A percentile compares a stretch with the other conserved stretches of the same genome.
Evolutionary conservation across 2,797 vertebrate genomes (phyloP).

Genomic region (Lepus oiostolus): DNA sequence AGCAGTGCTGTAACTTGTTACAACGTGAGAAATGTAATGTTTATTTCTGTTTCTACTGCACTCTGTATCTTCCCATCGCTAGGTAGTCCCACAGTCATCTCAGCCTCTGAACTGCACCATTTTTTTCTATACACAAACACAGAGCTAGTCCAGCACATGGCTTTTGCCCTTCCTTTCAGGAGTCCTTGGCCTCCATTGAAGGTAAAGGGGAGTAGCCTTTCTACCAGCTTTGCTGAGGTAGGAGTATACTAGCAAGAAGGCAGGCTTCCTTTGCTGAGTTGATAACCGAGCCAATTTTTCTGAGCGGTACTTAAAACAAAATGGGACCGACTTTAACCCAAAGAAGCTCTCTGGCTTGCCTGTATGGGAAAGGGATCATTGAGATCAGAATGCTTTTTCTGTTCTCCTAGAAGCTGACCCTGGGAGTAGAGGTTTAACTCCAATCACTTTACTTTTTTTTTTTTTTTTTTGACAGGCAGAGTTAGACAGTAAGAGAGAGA

Average conservation of each 20-base stretch:
- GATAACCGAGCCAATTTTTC: constrained; percentile 23
- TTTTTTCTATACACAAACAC: not conserved
- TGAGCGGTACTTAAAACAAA: constrained; percentile 11
- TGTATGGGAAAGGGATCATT: not conserved
- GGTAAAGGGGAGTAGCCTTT: constrained; percentile 96
- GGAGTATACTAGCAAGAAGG: not conserved
- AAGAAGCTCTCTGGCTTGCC: constrained; percentile 19
- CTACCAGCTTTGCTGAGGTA: not conserved
- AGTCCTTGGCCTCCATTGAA: constrained; percentile 95
- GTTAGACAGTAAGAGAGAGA: no score
- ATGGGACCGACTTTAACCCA: constrained; percentile 13
- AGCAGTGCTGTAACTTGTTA: constrained; percentile 93
- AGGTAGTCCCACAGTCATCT: constrained; percentile 43
- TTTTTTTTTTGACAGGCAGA: no score
- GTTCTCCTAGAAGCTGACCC: constrained; percentile 27
- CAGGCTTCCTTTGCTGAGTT: constrained; percentile 27
- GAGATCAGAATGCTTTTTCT: constrained; percentile 31
- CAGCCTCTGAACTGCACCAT: not conserved
- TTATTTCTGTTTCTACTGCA: constrained; percentile 75
- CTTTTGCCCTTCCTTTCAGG: constrained; percentile 95
- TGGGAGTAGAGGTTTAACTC: not conserved
- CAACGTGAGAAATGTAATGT: constrained; percentile 91
- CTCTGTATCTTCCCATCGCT: not conserved
- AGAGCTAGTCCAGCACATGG: constrained; percentile 94
- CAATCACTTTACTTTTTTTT: constrained; percentile 35